phyloP scores from a whole-genome alignment of 2,888 invertebrate genomes.

The Ypsolopha scabrella region DNA sequence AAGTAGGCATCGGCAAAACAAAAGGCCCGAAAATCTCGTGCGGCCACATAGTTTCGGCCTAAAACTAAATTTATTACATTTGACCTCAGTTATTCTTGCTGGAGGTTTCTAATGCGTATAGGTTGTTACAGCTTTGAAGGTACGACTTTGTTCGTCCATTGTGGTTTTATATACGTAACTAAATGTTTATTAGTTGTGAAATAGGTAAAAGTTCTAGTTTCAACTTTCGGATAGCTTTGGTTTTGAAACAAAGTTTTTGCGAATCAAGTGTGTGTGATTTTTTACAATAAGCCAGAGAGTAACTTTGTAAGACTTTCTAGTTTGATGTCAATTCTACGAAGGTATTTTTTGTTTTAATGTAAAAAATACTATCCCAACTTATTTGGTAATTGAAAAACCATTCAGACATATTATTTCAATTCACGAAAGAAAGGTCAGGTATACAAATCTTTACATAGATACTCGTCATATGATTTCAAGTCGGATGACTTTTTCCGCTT shows the following conservation, averaged over 20 bases:
- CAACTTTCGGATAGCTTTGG: slow-evolving; percentile 20
- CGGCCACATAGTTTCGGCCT: slow-evolving; percentile 60
- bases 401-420: too few species aligned
- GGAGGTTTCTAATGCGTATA: slow-evolving; percentile 57
- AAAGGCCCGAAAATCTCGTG: slow-evolving; percentile 56
- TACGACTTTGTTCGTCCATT: slow-evolving; percentile 37
- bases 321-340: not conserved
- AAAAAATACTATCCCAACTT: not conserved
- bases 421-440: too few species aligned
- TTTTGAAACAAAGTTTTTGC: slow-evolving; percentile 13
- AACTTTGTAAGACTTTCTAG: not conserved
- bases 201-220: slow-evolving; percentile 34
- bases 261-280: too few species aligned
- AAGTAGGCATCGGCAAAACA: slow-evolving; percentile 64
- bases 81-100: slow-evolving; percentile 65
- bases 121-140: slow-evolving; percentile 56
- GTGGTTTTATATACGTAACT: slow-evolving; percentile 57
- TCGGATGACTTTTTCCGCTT: too few species aligned
- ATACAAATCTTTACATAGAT: too few species aligned
- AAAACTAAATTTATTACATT: slow-evolving; percentile 68
- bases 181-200: slow-evolving; percentile 63
- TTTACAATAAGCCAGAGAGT: not conserved
- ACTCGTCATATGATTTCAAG: too few species aligned
- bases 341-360: not conserved
- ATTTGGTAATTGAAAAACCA: too few species aligned